Percentiles rank a stretch among this genome's conserved stretches.
Evolutionary conservation across 2,797 vertebrate genomes (phyloP).

Genomic region (Geotrypetes seraphini): DNA sequence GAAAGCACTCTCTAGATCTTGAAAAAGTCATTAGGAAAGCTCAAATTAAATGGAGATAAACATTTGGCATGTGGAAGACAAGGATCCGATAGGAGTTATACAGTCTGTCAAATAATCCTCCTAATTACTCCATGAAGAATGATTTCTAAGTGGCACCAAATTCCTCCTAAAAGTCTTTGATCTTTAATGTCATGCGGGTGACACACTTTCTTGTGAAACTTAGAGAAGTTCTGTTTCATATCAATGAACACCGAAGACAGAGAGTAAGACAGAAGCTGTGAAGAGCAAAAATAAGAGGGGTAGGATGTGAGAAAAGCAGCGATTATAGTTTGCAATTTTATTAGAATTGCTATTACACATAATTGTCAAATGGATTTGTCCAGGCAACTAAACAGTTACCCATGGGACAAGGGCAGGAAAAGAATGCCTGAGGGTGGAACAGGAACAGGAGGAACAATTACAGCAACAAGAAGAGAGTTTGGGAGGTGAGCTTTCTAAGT

Average conservation of each 20-base stretch:
- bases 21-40: constrained; percentile 3
- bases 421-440: no score
- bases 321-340: no score
- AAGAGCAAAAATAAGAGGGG: not conserved
- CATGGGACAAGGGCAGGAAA: no score
- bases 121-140: constrained; percentile 21
- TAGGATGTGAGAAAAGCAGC: no score
- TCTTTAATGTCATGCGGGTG: constrained; percentile 19
- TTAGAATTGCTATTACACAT: no score
- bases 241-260: no score
- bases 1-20: not conserved
- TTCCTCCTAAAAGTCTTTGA: constrained; percentile 16
- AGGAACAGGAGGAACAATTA: no score
- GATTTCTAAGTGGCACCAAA: constrained; percentile 12
- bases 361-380: no score
- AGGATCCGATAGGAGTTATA: not conserved
- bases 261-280: constrained; percentile 15
- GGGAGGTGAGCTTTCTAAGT: no score
- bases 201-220: constrained; percentile 30
- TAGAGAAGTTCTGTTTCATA: constrained; percentile 14
- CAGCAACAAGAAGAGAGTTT: no score
- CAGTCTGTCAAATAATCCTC: not conserved
- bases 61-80: constrained; percentile 3
- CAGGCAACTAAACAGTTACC: no score
- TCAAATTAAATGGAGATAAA: constrained; percentile 15